These are phyloP conservation scores for Chymomyza amoena DNA, from an alignment of 2,888 invertebrate genomes.

Conservation along the genomic window DNA sequence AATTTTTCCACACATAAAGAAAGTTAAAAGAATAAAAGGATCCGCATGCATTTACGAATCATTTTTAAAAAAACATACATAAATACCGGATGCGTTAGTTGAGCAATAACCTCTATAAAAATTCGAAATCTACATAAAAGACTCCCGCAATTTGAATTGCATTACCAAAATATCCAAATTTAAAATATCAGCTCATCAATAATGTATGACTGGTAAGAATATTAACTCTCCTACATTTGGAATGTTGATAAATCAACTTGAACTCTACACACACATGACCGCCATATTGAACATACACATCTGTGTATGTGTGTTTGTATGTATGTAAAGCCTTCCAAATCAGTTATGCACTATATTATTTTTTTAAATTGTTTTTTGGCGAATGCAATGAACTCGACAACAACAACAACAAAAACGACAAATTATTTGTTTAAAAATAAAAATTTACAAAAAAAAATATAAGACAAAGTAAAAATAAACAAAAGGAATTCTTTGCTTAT, in stretches of 20 bases:
- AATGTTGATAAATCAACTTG: slow-evolving; percentile 58
- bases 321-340: slow-evolving; percentile 1
- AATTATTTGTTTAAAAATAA: slow-evolving; percentile 69
- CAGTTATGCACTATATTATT: background rate
- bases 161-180: background rate
- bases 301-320: no score
- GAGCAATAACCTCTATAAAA: background rate
- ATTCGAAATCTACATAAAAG: background rate
- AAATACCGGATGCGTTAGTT: background rate
- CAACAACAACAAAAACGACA: slow-evolving; percentile 54
- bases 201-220: background rate
- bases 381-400: slow-evolving; percentile 68
- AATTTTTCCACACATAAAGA: no score
- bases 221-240: background rate
- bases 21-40: no score
- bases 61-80: no score
- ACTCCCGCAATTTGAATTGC: background rate
- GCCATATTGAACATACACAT: slow-evolving; percentile 35
- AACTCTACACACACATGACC: slow-evolving; percentile 48
- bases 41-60: no score
- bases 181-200: background rate
- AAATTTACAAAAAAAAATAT: slow-evolving; percentile 36
- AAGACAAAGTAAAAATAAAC: slow-evolving; percentile 41
- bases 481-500: slow-evolving; percentile 69
- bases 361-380: slow-evolving; percentile 29